Evolutionary conservation across 2,113 vertebrate genomes (phyloP).

Genomic region (Gobio gobio): DNA sequence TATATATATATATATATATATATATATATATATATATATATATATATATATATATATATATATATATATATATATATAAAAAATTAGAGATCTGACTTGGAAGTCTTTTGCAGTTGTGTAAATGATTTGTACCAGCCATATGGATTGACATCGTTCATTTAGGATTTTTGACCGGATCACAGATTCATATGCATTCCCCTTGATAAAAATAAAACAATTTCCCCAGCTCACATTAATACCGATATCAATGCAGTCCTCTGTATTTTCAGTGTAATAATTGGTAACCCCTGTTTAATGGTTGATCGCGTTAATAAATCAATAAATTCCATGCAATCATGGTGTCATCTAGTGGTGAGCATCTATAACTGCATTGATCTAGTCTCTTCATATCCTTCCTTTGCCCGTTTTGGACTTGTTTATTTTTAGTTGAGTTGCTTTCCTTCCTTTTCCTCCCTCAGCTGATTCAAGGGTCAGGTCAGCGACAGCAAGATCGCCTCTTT

Average conservation of each 20-base stretch:
- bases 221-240: not conserved
- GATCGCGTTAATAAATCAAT: constrained; percentile 73
- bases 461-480: constrained; percentile 32
- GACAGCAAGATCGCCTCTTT: constrained; percentile 25
- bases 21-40: too few species aligned
- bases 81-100: constrained; percentile 45
- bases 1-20: too few species aligned
- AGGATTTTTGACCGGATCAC: not conserved
- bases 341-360: constrained; percentile 94
- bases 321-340: constrained; percentile 87
- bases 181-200: not conserved
- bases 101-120: constrained; percentile 29
- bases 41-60: too few species aligned
- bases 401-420: constrained; percentile 63
- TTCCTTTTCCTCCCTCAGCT: not conserved
- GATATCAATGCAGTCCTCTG: not conserved
- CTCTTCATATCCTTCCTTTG: not conserved
- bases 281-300: not conserved
- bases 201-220: not conserved
- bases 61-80: too few species aligned
- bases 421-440: constrained; percentile 51
- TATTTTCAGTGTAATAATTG: not conserved
- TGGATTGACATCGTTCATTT: not conserved
- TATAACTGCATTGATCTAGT: constrained; percentile 81
- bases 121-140: constrained; percentile 14